Base-by-base conservation (phyloP, 2,888 invertebrate species). In the Aproaerema taeniolella region DNA sequence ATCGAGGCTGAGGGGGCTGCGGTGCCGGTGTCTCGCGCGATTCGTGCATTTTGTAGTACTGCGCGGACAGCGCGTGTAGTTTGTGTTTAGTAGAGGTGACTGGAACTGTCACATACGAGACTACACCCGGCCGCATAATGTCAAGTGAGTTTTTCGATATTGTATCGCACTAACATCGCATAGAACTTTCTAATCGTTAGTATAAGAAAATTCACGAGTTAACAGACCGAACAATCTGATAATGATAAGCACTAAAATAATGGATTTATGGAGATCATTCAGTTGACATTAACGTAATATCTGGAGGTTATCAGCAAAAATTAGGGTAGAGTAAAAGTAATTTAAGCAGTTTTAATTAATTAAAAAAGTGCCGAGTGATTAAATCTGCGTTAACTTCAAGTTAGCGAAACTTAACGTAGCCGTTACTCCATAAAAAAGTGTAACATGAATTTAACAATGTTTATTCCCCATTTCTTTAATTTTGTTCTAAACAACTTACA, bases 81-180 rank as follows among this genome's bases (percentile, higher is more conserved):
- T 72, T 62, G 80, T 80, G 76, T 61, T 67, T 67, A 46, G 40
- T 48, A 34, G 58, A 75, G 70, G 82, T 81, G 79, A 71, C 75
- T 76, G 65, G 64, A 75, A 64, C 73, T 78, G 77, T 80, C 79
- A 81, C 72, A 55, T 63, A 62, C 73, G 65, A 73, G 67, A 68
- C 71, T 73, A 78, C 73, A 79, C 69, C 79, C 79, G 78, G 77
- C 79, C 52, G 54, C 70, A 85, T 60, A 75, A 85, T 85, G 85
- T 83, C 85, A 83, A 85, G 85, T 85, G 61, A 83, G 85, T 55
- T 39, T 3, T n/a, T n/a, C n/a, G n/a, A n/a, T n/a, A n/a, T n/a
- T n/a, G n/a, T n/a, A n/a, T n/a, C n/a, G n/a, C n/a, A n/a, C n/a
- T n/a, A n/a, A n/a, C n/a, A n/a, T n/a, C n/a, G n/a, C n/a, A n/a